phyloP scores from a whole-genome alignment of 2,888 invertebrate species.

The Busseola fusca region DNA sequence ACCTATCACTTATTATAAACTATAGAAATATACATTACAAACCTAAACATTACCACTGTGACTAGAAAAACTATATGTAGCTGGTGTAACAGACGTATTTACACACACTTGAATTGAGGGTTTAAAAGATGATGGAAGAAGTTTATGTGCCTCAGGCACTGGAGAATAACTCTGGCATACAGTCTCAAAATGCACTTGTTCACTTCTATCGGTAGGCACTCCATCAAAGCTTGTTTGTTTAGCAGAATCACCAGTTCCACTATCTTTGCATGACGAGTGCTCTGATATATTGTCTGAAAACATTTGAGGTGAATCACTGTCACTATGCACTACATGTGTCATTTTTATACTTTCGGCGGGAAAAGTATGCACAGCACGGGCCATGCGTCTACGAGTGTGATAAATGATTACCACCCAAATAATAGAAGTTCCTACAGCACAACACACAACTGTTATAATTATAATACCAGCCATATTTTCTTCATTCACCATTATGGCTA shows the following conservation, averaged over 20 bases:
- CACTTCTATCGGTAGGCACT: slow-evolving; percentile 83
- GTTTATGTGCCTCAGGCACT: slow-evolving; percentile 86
- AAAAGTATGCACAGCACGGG: slow-evolving; percentile 84
- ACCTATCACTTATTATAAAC: slow-evolving; percentile 61
- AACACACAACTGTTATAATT: slow-evolving; percentile 96
- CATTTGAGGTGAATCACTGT: slow-evolving; percentile 85
- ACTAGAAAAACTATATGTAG: slow-evolving; percentile 89
- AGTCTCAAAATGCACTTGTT: slow-evolving; percentile 85
- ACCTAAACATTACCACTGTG: slow-evolving; percentile 86
- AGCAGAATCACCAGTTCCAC: slow-evolving; percentile 94
- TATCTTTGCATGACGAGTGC: slow-evolving; percentile 93
- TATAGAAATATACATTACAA: slow-evolving; percentile 69
- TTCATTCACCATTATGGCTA: slow-evolving; percentile 89
- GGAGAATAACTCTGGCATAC: slow-evolving; percentile 85
- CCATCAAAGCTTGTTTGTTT: slow-evolving; percentile 92
- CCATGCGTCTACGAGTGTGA: slow-evolving; percentile 92
- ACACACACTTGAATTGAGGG: slow-evolving; percentile 88
- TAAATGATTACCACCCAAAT: slow-evolving; percentile 97
- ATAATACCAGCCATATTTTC: slow-evolving; percentile 96
- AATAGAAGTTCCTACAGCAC: slow-evolving; percentile 96
- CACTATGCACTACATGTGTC: slow-evolving; percentile 87
- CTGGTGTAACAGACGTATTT: slow-evolving; percentile 87
- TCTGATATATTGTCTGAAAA: slow-evolving; percentile 92
- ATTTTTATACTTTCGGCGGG: slow-evolving; percentile 85
- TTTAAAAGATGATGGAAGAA: slow-evolving; percentile 87